Evolutionary conservation across 2,113 vertebrate genomes (phyloP), one percentile per base, ranked within the genome.

Genomic region (Carassius auratus): DNA sequence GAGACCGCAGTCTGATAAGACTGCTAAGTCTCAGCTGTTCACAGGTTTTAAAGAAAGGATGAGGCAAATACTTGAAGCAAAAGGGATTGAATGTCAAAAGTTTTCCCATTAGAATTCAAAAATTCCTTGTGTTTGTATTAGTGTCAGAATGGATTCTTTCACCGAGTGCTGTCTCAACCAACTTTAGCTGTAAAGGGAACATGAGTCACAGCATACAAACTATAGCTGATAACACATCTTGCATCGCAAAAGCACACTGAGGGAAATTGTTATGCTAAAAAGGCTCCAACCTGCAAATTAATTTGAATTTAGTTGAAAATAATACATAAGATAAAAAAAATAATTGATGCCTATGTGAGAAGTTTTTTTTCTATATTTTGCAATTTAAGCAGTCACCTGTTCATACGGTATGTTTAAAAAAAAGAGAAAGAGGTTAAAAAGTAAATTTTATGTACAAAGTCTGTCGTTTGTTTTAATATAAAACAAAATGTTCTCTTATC

Each of bases 381-480:
- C 12, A 64, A 23, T 80, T 13, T 64, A 36, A 42, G 36, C 55
- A 80, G 36, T 62, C 10, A 55, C 9, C 38, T 81, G 62, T 52
- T 68, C n/a, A 61, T 23, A 52, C 45, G 19, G 3, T 33, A 33
- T 7, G 19, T 69, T 68, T 66, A 7, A 30, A 64, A n/a, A n/a
- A 78, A 59, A 78, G 21, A 48, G 52, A 36, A 78, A 77, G 9
- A 77, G 6, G 76, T 57, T 33, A 4, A 42, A 57, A 71, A 64
- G 30, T 12, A 45, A 86, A 73, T 80, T 88, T 59, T 89, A 91
- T 66, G 85, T 78, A 84, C 80, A 59, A 30, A 75, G 30, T 78
- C 55, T 79, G n/a, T 66, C 33, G 36, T 75, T 81, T 91, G 93
- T 95, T 95, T 95, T 94, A 94, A 94, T 93, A 91, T 95, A 94